phyloP scores from a whole-genome alignment of 2,888 invertebrate genomes.

The Eulithis testata region DNA sequence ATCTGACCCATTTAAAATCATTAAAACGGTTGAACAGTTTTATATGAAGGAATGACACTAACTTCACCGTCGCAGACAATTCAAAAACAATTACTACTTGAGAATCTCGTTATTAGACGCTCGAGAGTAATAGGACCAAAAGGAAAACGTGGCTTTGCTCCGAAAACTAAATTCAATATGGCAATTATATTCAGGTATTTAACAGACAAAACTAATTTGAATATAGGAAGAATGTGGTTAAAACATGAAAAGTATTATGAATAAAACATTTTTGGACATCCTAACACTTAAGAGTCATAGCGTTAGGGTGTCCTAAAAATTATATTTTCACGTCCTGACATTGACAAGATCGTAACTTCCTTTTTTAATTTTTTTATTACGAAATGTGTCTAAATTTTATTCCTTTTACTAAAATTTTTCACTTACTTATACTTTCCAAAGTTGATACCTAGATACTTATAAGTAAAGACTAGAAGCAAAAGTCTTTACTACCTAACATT shows the following conservation, averaged over 20 bases:
- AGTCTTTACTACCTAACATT: constrained; percentile 28
- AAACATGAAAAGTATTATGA: too few species aligned
- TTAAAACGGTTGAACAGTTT: background rate
- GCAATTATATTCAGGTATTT: background rate
- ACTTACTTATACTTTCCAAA: background rate
- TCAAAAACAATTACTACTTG: constrained; percentile 9
- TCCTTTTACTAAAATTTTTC: background rate
- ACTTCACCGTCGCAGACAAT: background rate
- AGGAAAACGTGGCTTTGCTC: background rate
- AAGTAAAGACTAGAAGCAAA: constrained; percentile 32
- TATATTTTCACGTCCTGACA: too few species aligned
- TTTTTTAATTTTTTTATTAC: too few species aligned
- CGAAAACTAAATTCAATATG: background rate
- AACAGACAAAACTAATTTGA: too few species aligned
- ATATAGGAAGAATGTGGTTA: too few species aligned
- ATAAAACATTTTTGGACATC: too few species aligned
- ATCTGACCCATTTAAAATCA: background rate
- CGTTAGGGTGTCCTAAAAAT: too few species aligned
- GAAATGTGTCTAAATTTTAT: background rate
- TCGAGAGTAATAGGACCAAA: constrained; percentile 27
- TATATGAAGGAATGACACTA: background rate
- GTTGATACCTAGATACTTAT: constrained; percentile 9
- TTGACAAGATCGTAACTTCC: too few species aligned
- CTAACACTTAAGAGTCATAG: too few species aligned
- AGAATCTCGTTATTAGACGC: constrained; percentile 47